phyloP scores from a whole-genome alignment of 2,888 invertebrate species.

The Phragmatobia fuliginosa region DNA sequence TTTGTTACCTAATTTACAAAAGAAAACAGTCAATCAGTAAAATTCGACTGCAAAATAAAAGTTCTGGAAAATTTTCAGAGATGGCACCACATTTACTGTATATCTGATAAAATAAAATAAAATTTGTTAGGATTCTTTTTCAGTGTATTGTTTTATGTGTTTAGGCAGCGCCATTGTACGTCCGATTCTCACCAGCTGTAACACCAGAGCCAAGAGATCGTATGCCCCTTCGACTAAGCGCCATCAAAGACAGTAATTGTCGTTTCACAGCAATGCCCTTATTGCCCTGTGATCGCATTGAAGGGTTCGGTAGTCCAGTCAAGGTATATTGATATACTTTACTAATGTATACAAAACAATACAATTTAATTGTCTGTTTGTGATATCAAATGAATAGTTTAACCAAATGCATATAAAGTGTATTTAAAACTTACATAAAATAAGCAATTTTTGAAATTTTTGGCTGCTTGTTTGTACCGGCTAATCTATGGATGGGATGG shows the following conservation, averaged over 20 bases:
- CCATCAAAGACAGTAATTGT: slow-evolving; percentile 74
- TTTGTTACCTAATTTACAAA: neutral
- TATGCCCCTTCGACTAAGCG: slow-evolving; percentile 75
- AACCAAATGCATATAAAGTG: too few species aligned
- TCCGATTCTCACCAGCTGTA: slow-evolving; percentile 67
- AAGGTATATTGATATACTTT: slow-evolving; percentile 49
- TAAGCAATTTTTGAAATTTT: too few species aligned
- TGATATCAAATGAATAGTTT: too few species aligned
- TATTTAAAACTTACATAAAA: too few species aligned
- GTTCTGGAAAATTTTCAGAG: neutral
- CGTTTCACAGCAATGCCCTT: slow-evolving; percentile 75
- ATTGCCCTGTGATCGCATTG: slow-evolving; percentile 70
- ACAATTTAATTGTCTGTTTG: too few species aligned
- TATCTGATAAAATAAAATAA: neutral
- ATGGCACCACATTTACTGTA: neutral
- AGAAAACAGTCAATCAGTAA: neutral
- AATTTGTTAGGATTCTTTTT: neutral
- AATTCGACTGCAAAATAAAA: neutral
- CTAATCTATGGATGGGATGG: too few species aligned
- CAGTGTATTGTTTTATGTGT: neutral
- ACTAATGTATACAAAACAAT: neutral
- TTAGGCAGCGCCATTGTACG: slow-evolving; percentile 74
- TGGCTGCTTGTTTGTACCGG: too few species aligned
- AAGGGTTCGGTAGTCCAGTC: slow-evolving; percentile 72
- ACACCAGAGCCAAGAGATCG: slow-evolving; percentile 72